Conservation (phyloP, 23 tunicate genomes). For the Trididemnum nubilum region DNA sequence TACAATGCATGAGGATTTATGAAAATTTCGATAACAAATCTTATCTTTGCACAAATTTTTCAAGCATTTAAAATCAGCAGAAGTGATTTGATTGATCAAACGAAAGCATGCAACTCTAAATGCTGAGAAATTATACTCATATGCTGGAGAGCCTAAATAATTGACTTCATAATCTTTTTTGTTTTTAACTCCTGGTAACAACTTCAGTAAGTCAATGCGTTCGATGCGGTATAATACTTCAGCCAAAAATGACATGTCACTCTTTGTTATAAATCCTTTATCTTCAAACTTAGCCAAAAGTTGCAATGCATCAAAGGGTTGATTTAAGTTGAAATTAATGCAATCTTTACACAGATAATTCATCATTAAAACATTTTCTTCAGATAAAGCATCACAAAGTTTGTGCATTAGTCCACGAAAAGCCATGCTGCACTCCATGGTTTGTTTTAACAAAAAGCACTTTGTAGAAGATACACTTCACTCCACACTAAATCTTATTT, state of each 20-base stretch:
- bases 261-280: conserved; percentile 34
- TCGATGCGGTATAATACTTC: conserved; percentile 59
- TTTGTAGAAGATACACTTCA: too few relatives aligned
- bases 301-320: conserved; percentile 2
- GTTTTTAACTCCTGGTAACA: conserved; percentile 62
- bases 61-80: conserved; percentile 23
- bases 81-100: conserved; percentile 34
- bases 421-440: conserved; percentile 1
- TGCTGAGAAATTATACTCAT: conserved; percentile 40
- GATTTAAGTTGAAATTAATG: conserved; percentile 16
- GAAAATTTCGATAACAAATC: conserved; percentile 32
- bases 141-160: neutral
- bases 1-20: conserved; percentile 30
- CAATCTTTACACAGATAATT: conserved; percentile 63
- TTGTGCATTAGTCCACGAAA: conserved; percentile 53
- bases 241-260: conserved; percentile 50
- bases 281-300: conserved; percentile 50
- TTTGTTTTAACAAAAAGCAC: neutral
- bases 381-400: conserved; percentile 47
- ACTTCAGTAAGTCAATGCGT: conserved; percentile 53
- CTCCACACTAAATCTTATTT: too few relatives aligned
- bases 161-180: conserved; percentile 45
- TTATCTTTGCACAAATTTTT: conserved; percentile 25
- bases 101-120: conserved; percentile 61
- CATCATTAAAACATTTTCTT: conserved; percentile 49